These are phyloP conservation scores for Oithona nana DNA, from an alignment of 2,888 invertebrate genomes.

Conservation along the genomic window DNA sequence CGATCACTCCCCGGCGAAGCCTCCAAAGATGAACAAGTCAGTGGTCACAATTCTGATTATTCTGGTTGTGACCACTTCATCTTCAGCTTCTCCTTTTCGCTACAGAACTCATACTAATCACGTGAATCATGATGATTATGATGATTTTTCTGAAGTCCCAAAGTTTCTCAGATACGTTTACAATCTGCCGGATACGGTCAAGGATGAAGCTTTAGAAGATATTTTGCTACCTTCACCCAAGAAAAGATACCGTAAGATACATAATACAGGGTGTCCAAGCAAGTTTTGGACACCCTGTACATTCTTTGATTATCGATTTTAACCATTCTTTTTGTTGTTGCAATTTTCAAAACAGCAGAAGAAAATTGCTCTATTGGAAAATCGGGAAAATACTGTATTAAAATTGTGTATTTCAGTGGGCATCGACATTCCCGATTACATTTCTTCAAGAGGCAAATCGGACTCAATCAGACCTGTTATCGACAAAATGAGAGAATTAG, in stretches of 20 bases:
- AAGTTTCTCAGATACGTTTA: neutral
- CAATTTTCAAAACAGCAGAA: neutral
- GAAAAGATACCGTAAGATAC: neutral
- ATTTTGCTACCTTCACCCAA: neutral
- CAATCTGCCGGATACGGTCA: neutral
- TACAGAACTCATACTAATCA: too few species aligned
- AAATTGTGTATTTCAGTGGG: constrained; percentile 9
- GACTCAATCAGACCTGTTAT: constrained; percentile 7
- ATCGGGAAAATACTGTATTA: neutral
- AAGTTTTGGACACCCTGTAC: too few species aligned
- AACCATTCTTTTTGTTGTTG: neutral
- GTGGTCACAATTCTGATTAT: too few species aligned
- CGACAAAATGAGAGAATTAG: constrained; percentile 10
- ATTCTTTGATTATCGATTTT: neutral
- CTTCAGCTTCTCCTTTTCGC: too few species aligned
- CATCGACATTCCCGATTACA: constrained; percentile 16
- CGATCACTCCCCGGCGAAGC: too few species aligned
- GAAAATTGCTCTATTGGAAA: neutral
- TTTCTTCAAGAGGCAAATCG: constrained; percentile 1
- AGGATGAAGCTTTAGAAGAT: neutral
- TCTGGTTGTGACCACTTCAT: too few species aligned
- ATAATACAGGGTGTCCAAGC: too few species aligned
- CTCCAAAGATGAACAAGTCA: too few species aligned
- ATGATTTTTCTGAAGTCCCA: neutral
- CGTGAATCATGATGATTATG: neutral